Evolutionary conservation across 1,140 invertebrate genomes (phyloP), one percentile per base, ranked within the genome.

Genomic region (Nautilus pompilius): DNA sequence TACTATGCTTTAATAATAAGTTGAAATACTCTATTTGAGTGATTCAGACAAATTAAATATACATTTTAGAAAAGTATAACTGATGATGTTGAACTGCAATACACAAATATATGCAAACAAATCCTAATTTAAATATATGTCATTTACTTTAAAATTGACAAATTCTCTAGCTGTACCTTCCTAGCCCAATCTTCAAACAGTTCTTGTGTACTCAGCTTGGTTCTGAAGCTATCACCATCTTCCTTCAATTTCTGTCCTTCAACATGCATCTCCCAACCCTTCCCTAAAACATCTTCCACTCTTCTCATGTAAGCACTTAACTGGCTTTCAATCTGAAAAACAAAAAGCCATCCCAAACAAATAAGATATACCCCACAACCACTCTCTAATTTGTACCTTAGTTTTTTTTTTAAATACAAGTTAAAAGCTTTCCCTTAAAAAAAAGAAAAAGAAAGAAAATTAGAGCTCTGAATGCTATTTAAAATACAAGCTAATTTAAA

Each of bases 181-280:
- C 74, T 73, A 6, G 93, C 90, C 97, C 97, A 99, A 71, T 98
- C 96, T 75, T 98, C 95, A 82, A 99, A 99, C 49, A 99, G 93
- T 76, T 95, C 93, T 78, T 94, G 90, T 5, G 96, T 98, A 71
- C 96, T 95, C 2, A 98, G 83, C 83, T 99, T 99, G 36, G 92
- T 82, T 29, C 95, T 89, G 82, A 99, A 99, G 82, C 94, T 98
- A 73, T 99, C 97, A 13, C 96, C 96, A 81, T 99, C 96, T 8
- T 90, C 91, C 84, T 99, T 99, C 46, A 99, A 83, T 80, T 98
- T 97, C 79, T 98, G 95, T 54, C 98, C 97, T 82, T 99, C 98
- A 29, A 99, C 95, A 80, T 99, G 96, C 75, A 95, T 96, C 81
- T 98, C 96, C 98, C 98, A 99, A 33, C 95, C 96, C 84, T 97